These are phyloP conservation scores for Nasonia oneida DNA, from an alignment of 2,888 invertebrate genomes.

Conservation along the genomic window DNA sequence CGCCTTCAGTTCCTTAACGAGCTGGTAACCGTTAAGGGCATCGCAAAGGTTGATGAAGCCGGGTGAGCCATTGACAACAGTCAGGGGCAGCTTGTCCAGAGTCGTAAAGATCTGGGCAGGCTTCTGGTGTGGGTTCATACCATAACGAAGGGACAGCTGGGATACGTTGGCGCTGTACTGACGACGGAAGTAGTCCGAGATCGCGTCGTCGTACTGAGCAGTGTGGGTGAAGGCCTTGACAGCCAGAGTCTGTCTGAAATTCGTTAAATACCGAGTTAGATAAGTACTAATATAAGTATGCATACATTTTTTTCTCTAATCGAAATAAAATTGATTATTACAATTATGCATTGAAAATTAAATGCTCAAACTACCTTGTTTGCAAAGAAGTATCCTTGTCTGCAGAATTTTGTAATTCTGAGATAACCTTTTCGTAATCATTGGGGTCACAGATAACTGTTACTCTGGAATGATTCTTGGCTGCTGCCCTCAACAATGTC, in stretches of 20 bases:
- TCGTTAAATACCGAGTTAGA: not conserved
- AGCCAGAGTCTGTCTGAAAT: slow-evolving; percentile 86
- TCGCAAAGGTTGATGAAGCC: slow-evolving; percentile 99
- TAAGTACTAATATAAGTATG: too few species aligned
- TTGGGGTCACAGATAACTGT: slow-evolving; percentile 95
- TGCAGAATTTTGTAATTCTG: slow-evolving; percentile 84
- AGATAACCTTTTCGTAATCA: slow-evolving; percentile 90
- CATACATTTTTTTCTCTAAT: too few species aligned
- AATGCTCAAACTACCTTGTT: slow-evolving; percentile 82
- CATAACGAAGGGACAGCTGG: slow-evolving; percentile 94
- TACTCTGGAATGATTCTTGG: slow-evolving; percentile 97
- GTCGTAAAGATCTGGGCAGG: slow-evolving; percentile 95
- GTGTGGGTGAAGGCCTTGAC: slow-evolving; percentile 98
- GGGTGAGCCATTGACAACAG: slow-evolving; percentile 95
- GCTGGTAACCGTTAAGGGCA: slow-evolving; percentile 98
- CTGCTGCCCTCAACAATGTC: slow-evolving; percentile 95
- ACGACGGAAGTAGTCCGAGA: slow-evolving; percentile 96
- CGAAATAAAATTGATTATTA: too few species aligned
- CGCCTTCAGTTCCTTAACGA: slow-evolving; percentile 92
- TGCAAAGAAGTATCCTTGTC: slow-evolving; percentile 86
- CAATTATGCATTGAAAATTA: not conserved
- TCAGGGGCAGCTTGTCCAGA: slow-evolving; percentile 88
- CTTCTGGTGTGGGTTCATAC: slow-evolving; percentile 99
- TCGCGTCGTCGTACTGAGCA: slow-evolving; percentile 95
- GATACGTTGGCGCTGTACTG: slow-evolving; percentile 90